These are phyloP conservation scores for Lepidochrysops patricia DNA, from an alignment of 2,888 invertebrate species.

Conservation along the genomic window DNA sequence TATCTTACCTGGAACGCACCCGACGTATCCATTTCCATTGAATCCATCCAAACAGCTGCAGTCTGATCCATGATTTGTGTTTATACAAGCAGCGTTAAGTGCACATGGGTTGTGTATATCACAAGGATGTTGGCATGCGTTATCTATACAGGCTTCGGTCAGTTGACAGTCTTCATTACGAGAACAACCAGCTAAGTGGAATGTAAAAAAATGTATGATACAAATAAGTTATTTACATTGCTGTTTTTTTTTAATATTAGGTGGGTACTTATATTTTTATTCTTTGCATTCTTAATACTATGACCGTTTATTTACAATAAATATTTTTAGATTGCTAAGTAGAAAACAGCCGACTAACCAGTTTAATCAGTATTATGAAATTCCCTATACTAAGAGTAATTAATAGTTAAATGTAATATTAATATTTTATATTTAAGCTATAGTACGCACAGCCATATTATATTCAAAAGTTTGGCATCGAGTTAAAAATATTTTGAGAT, in stretches of 20 bases:
- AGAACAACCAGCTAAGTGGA: conserved; percentile 86
- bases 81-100: conserved; percentile 88
- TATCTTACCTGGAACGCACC: conserved; percentile 82
- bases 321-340: neutral
- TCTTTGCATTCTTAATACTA: too few relatives aligned
- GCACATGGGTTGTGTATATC: conserved; percentile 89
- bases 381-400: too few relatives aligned
- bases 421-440: too few relatives aligned
- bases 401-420: too few relatives aligned
- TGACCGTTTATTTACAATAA: neutral
- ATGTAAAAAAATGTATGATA: conserved; percentile 41
- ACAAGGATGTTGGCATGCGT: conserved; percentile 90
- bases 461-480: too few relatives aligned
- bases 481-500: too few relatives aligned
- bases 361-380: too few relatives aligned
- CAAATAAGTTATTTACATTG: conserved; percentile 17
- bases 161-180: conserved; percentile 88
- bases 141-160: conserved; percentile 90
- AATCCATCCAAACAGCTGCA: conserved; percentile 90
- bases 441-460: too few relatives aligned
- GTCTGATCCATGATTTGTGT: conserved; percentile 89
- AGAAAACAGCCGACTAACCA: too few relatives aligned
- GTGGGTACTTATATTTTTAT: too few relatives aligned
- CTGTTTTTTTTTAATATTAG: too few relatives aligned
- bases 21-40: conserved; percentile 89